Evolutionary conservation across 2,888 invertebrate genomes (phyloP), one percentile per base, ranked within the genome.

Genomic region (Leptopterna dolabrata): DNA sequence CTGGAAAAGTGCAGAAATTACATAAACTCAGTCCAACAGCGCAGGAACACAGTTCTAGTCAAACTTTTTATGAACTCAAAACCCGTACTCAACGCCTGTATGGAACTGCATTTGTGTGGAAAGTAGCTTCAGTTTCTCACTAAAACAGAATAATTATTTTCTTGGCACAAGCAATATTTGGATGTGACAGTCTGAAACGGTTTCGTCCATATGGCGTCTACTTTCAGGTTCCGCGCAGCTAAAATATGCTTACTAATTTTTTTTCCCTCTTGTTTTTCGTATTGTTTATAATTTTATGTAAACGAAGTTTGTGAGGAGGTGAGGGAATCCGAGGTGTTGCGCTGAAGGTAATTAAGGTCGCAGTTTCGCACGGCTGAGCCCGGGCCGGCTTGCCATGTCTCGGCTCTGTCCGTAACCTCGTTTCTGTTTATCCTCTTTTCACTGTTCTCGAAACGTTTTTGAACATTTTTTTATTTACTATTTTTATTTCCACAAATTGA

Each of bases 281-380:
- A 7, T 19, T 29, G 30, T 83, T 55, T 51, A 83, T 83, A 83
- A 83, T 83, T 83, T 70, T 70, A 83, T 83, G 83, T 83, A 70
- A 83, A 83, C 83, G 83, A 63, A 63, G 41, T 36, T 41, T 41
- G 70, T 4, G 36, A 36, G 70, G 83, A 70, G 41, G 41, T 36
- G 45, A 78, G 41, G 41, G 41, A 78, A 78, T 70, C 45, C 45
- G 70, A 70, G 41, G 83, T 41, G 83, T 83, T 83, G 83, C 83
- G 83, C 70, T 70, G 70, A 83, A 83, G 45, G 83, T 83, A 83
- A 83, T 83, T 83, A 83, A 83, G 83, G 83, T 83, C 83, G 83
- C 36, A 19, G 83, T 83, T 83, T 83, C 83, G 83, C 83, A 83
- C 83, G 83, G 83, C 83, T 83, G 83, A 70, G 41, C 41, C n/a